These are phyloP conservation scores for Parnassius smintheus DNA, from an alignment of 2,888 invertebrate genomes.

Conservation along the genomic window DNA sequence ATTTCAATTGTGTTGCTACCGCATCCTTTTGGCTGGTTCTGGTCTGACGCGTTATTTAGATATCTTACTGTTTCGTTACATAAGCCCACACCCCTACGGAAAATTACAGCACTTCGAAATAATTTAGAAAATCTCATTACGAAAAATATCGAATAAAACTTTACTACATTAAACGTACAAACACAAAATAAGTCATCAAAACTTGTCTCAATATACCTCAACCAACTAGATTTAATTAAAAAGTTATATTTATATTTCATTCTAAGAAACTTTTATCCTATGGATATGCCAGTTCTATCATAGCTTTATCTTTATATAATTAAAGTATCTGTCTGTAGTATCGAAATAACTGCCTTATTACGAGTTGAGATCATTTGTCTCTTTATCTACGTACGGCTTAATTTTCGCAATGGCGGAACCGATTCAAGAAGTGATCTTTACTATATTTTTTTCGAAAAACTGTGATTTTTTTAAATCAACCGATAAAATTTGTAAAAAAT, in stretches of 20 bases:
- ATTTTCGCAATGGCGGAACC: too few species aligned
- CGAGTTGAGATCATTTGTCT: too few species aligned
- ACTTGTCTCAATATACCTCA: conserved; percentile 30
- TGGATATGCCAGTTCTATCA: too few species aligned
- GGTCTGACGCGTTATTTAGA: conserved; percentile 21
- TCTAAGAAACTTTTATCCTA: not conserved
- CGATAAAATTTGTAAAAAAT: too few species aligned
- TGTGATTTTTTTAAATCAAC: too few species aligned
- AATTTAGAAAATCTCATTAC: conserved; percentile 65
- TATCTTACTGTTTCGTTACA: conserved; percentile 26
- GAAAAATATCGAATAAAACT: conserved; percentile 34
- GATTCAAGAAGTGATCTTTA: too few species aligned
- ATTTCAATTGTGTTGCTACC: not conserved
- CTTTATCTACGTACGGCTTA: too few species aligned
- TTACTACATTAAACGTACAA: conserved; percentile 29
- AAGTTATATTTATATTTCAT: conserved; percentile 25
- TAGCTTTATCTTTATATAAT: too few species aligned
- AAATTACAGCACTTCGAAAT: conserved; percentile 43
- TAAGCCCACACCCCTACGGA: conserved; percentile 32
- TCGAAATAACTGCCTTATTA: too few species aligned
- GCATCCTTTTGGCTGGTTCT: conserved; percentile 6
- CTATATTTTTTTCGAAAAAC: too few species aligned
- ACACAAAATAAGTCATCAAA: conserved; percentile 29
- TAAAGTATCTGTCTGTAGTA: too few species aligned
- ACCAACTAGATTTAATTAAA: conserved; percentile 52